A percentile compares a stretch with the other conserved stretches of the same genome.
Evolutionary conservation across 2,888 invertebrate species (phyloP).

Genomic region (Melanchra persicariae): DNA sequence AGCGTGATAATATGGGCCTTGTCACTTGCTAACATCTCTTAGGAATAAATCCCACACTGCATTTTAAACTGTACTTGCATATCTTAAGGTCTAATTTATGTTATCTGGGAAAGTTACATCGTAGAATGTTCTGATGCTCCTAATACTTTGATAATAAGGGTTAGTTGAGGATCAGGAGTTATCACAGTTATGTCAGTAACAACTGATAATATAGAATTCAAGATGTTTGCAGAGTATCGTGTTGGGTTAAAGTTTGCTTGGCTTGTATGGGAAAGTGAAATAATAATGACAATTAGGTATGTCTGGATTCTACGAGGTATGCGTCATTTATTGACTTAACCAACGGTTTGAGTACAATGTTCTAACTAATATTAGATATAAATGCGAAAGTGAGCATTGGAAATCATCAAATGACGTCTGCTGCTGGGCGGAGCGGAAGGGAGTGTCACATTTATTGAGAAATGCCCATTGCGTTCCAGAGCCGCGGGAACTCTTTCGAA

Average conservation of each 20-base stretch:
- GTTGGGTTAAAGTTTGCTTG: conserved; percentile 15
- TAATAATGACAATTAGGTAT: neutral
- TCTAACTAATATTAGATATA: no score
- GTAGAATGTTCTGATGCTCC: neutral
- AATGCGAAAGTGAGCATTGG: no score
- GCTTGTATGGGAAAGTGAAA: neutral
- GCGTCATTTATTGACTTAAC: neutral
- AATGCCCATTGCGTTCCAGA: no score
- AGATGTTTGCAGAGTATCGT: conserved; percentile 28
- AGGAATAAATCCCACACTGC: neutral
- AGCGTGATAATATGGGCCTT: conserved; percentile 42
- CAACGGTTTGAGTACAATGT: neutral
- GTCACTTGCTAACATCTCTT: conserved; percentile 24
- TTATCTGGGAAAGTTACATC: neutral
- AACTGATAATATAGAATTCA: conserved; percentile 26
- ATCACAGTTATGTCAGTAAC: conserved; percentile 22
- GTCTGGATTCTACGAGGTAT: neutral
- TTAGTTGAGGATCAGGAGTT: conserved; percentile 10
- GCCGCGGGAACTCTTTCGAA: no score
- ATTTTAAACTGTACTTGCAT: neutral
- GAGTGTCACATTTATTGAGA: no score
- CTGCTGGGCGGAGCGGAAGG: no score
- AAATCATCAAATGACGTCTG: no score
- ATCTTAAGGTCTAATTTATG: neutral
- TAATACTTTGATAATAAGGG: conserved; percentile 37